Base-by-base conservation (phyloP, 2,113 vertebrate species). In the Hippoglossus stenolepis region DNA sequence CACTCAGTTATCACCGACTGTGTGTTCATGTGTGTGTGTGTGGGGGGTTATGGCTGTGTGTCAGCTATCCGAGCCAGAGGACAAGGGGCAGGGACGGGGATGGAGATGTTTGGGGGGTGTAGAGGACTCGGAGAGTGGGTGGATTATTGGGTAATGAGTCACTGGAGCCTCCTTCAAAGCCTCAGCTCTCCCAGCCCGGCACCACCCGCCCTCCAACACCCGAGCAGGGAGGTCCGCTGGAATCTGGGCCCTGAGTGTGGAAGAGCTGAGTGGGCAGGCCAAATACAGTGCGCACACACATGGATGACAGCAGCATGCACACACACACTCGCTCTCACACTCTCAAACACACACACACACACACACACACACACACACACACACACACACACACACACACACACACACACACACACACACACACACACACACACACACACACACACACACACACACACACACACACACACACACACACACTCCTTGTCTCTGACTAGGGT, bases 151-250 rank as follows among this genome's bases (percentile, higher is more conserved):
- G 80, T 86, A 85, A 91, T 90, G 91, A 93, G 92, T 93, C 91
- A 92, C 84, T 87, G 85, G 89, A 94, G 90, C 82, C 79, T 84
- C 82, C 89, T 91, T 93, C 91, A 94, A 94, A 93, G 87, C 56
- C 26, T 73, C 31, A 7, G 83, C 57, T 70, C 76, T 81, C 86
- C 83, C 70, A 63, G 54, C 65, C 84, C 59, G n/a, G 66, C 76
- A 28, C n/a, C 74, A 12, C 40, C 40, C 12, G 40, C 63, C 75
- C 64, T 47, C 72, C 57, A 64, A 68, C 79, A 74, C 80, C 77
- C 38, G n/a, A 85, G 65, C 85, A 89, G 84, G 90, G 83, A 90
- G 90, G 83, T 88, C 86, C 65, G 20, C 49, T 75, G 91, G 90
- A 93, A 93, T 93, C 89, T 57, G 67, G 74, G 75, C 74, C 77